Conservation (phyloP, 2,797 vertebrate genomes). For the Cyprinella venusta region DNA sequence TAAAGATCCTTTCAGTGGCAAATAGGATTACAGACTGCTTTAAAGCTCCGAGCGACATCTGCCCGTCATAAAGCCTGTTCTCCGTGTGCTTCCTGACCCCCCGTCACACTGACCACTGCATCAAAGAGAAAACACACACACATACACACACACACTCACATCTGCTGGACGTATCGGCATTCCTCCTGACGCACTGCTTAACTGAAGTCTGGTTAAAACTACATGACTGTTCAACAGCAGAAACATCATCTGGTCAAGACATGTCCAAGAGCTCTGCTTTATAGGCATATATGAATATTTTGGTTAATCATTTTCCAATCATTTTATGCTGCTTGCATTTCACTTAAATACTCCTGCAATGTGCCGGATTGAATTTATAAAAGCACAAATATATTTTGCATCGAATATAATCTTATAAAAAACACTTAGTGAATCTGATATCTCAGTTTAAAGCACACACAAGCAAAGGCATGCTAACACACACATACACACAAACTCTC, state of each 20-base stretch:
- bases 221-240: neutral
- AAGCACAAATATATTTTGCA: too few species aligned
- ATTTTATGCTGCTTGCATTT: neutral
- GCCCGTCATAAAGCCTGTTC: conserved; percentile 53
- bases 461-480: too few species aligned
- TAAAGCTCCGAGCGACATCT: conserved; percentile 73
- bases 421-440: too few species aligned
- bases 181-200: conserved; percentile 14
- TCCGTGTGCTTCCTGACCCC: conserved; percentile 53
- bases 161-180: conserved; percentile 21
- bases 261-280: too few species aligned
- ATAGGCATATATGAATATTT: neutral
- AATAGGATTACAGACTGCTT: conserved; percentile 65
- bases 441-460: too few species aligned
- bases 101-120: neutral
- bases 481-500: neutral
- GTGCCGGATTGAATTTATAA: too few species aligned
- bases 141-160: conserved; percentile 12
- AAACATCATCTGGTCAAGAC: neutral
- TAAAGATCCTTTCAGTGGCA: conserved; percentile 76
- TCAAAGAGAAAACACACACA: neutral
- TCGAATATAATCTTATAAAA: too few species aligned
- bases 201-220: neutral
- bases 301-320: too few species aligned
- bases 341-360: too few species aligned